Percentiles rank a stretch among this genome's conserved stretches.
Conservation (phyloP, 2,888 invertebrate genomes). For the Ochropacha duplaris region DNA sequence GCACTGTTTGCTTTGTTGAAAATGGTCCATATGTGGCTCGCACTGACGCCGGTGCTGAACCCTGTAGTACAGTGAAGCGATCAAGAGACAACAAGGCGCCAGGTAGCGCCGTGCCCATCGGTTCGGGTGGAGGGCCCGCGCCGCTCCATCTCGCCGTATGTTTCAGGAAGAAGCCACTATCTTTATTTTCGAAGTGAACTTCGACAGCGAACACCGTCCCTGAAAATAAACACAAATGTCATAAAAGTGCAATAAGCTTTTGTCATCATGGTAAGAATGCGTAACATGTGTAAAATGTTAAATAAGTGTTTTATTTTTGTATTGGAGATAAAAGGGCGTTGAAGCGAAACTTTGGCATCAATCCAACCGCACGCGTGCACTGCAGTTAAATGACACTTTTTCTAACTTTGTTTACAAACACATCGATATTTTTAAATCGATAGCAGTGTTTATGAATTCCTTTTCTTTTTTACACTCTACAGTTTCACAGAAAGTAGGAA, state of each 20-base stretch:
- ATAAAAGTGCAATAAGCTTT: constrained; percentile 42
- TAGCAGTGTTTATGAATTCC: background rate
- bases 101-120: constrained; percentile 76
- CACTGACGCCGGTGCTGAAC: constrained; percentile 94
- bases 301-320: constrained; percentile 64
- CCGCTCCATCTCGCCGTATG: constrained; percentile 90
- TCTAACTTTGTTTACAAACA: constrained; percentile 64
- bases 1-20: constrained; percentile 96
- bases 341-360: constrained; percentile 60
- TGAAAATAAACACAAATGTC: constrained; percentile 72
- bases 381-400: constrained; percentile 51
- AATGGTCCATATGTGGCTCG: constrained; percentile 97
- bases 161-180: constrained; percentile 94
- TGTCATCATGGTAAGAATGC: constrained; percentile 36
- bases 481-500: background rate
- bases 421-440: constrained; percentile 38
- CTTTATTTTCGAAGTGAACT: constrained; percentile 95
- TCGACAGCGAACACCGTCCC: constrained; percentile 89
- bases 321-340: constrained; percentile 64
- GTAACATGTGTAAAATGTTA: constrained; percentile 59
- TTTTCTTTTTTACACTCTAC: background rate
- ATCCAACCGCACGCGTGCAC: constrained; percentile 62
- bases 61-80: constrained; percentile 95
- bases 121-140: constrained; percentile 73
- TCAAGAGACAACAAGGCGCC: constrained; percentile 91